Evolutionary conservation across 2,797 vertebrate genomes (phyloP), one percentile per base, ranked within the genome.

Genomic region (Lepus oiostolus): DNA sequence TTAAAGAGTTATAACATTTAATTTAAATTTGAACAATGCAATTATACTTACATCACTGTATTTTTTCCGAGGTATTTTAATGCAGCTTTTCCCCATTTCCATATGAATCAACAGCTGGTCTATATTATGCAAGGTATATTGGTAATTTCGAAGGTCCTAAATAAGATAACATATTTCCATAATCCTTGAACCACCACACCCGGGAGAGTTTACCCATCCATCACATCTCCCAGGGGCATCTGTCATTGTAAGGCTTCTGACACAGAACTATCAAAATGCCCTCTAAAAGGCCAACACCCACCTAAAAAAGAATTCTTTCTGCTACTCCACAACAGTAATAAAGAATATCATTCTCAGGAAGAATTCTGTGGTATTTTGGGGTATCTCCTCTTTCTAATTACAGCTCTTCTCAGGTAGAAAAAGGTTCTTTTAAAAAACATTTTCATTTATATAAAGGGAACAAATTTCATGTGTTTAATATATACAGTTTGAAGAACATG

Each of bases 31-130:
- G 47, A 62, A 83, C 65, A 60, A 94, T 68, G 22, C 50, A 30
- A 52, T 83, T 93, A 94, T 65, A 98, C 98, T 98, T 91, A 99
- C 99, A 98, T 99, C 99, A 28, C 94, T 98, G 89, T 99, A 99
- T 96, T 98, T 99, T 52, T 98, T 98, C 88, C 98, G 98, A 93
- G 99, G 99, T 97, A 99, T 99, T 98, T 99, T 99, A 95, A 99
- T 99, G 97, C 98, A 99, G 97, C 98, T 99, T 98, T 99, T 99
- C 10, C 99, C 99, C 99, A 99, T 98, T 98, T 99, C 99, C 99
- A 99, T 99, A 94, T 99, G 99, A 97, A 99, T 99, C 97, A 99
- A 98, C 60, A 99, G 97, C 14, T 99, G 99, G 76, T 99, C 98
- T 95, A 99, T 98, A 47, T 98, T 98, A 14, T 99, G 98, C 97